Base-by-base conservation (phyloP, 1,140 invertebrate genomes). In the Bombus sylvicola region DNA sequence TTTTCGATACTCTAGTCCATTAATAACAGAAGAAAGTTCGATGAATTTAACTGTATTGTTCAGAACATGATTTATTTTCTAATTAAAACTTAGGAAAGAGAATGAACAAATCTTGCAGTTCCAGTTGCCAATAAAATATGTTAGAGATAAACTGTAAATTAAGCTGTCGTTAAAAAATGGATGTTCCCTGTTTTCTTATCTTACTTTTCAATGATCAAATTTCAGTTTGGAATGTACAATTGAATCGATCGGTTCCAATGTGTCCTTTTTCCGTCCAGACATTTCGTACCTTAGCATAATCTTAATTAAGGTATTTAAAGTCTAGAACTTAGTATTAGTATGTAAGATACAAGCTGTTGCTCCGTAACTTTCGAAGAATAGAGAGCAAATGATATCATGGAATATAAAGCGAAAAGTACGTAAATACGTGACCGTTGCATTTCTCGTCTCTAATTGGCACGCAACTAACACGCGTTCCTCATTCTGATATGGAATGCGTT, bases 221-320 rank as follows among this genome's bases (percentile, higher is more conserved):
- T 34, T 22, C 2, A 66, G 15, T 59, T 57, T 39, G 1, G 5
- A 37, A 28, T 8, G 28, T 28, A 59, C 28, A 22, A 39, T 64
- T 78, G 8, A 25, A 22, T 37, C 22, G 66, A 68, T 68, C 66
- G 12, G 22, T 28, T 39, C 10, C 28, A 34, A 62, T 37, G 28
- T 1, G 10, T 57, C 64, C 9, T 34, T 53, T 66, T 68, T 39
- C 28, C n/a, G 64, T 31, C 18, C 73, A 77, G 6, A 53, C 18
- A 53, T 77, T 77, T 25, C 15, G 8, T 62, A 69, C 22, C 43
- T 76, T 53, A 76, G 72, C 2, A 13, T 66, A 59, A 69, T 41
- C 1, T 69, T 83, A 78, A 78, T 83, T 78, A 83, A 77, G 4
- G 28, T 83, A 83, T 83, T 83, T 83, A 83, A 83, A 69, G 22